These are phyloP conservation scores for Bambusicola thoracicus DNA, from an alignment of 2,113 vertebrate genomes.

Conservation along the genomic window DNA sequence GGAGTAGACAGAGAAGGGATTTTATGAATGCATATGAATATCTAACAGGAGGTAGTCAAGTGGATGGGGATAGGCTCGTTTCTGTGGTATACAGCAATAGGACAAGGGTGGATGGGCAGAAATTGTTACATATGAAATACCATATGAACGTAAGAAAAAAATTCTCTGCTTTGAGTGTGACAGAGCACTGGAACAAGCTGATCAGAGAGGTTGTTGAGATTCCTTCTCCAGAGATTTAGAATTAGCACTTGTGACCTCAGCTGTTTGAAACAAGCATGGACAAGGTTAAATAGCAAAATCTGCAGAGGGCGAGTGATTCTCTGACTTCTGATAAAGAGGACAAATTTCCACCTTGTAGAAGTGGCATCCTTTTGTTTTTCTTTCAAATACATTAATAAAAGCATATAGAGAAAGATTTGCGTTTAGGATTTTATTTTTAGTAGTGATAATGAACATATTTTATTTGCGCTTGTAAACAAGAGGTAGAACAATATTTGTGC, in stretches of 20 bases:
- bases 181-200: too few species aligned
- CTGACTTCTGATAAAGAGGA: not conserved
- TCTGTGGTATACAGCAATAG: too few species aligned
- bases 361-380: not conserved
- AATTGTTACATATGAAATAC: too few species aligned
- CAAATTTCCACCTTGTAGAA: not conserved
- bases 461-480: not conserved
- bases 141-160: too few species aligned
- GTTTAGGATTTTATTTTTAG: not conserved
- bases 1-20: too few species aligned
- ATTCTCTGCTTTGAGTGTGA: too few species aligned
- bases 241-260: not conserved
- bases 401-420: not conserved
- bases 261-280: not conserved
- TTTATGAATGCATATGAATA: too few species aligned
- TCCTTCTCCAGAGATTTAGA: not conserved
- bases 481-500: not conserved
- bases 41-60: too few species aligned
- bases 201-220: too few species aligned
- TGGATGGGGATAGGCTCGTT: too few species aligned
- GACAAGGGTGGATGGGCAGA: too few species aligned
- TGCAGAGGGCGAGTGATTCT: not conserved
- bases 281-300: not conserved
- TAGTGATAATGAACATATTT: not conserved
- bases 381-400: not conserved